phyloP scores from a whole-genome alignment of 2,888 invertebrate genomes.

The Hybos culiciformis region DNA sequence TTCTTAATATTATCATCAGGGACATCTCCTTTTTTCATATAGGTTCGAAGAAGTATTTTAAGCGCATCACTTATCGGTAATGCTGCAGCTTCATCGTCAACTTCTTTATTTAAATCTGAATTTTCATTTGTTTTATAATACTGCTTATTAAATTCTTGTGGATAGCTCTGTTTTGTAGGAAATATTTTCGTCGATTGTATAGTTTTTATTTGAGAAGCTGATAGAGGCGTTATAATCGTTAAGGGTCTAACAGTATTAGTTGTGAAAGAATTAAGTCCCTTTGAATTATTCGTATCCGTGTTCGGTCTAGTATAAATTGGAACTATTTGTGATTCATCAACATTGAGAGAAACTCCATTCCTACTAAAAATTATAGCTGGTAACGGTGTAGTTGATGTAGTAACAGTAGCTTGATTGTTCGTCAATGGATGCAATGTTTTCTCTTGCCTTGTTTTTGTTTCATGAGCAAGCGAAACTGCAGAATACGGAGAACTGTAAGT shows the following conservation, averaged over 20 bases:
- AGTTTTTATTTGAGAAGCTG: not conserved
- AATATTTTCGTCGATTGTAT: not conserved
- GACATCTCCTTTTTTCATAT: conserved; percentile 26
- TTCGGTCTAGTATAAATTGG: conserved; percentile 4
- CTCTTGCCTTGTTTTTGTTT: not conserved
- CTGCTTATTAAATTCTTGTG: not conserved
- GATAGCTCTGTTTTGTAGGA: not conserved
- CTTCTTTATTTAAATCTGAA: conserved; percentile 8
- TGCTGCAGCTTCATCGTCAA: conserved; percentile 11
- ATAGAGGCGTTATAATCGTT: conserved; percentile 4
- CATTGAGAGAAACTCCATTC: conserved; percentile 8
- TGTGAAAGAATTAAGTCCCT: no score
- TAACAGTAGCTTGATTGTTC: not conserved
- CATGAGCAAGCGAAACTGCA: conserved; percentile 27
- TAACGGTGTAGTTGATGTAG: conserved; percentile 1
- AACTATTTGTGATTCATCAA: conserved; percentile 2
- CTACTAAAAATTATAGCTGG: conserved; percentile 11
- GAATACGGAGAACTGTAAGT: conserved; percentile 29
- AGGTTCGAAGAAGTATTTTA: conserved; percentile 26
- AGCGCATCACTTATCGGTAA: conserved; percentile 26
- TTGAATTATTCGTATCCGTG: no score
- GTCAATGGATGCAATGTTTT: conserved; percentile 6
- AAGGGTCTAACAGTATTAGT: conserved; percentile 1
- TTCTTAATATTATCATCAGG: conserved; percentile 21
- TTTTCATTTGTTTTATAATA: conserved; percentile 8